Base-by-base conservation (phyloP, 2,113 vertebrate species). In the Stictonetta naevosa region DNA sequence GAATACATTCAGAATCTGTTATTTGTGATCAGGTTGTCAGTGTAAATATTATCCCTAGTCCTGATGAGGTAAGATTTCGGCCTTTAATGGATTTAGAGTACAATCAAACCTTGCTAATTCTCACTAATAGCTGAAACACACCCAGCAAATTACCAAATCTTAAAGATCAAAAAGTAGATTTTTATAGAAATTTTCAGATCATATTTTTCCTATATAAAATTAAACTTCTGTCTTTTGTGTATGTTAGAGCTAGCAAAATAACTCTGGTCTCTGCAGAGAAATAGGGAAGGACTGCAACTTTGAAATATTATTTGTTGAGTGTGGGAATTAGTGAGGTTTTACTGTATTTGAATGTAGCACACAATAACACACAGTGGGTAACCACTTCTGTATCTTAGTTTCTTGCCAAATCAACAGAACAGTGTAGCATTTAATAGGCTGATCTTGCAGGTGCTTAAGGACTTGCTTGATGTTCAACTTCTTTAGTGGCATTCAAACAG, bases 1-100 rank as follows among this genome's bases (percentile, higher is more conserved):
- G 99, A 97, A 99, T 99, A 98, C 99, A 99, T 97, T 99, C 99
- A 84, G 99, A 99, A 93, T 99, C 99, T 80, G 98, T 99, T 97
- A 98, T 99, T 97, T 99, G 98, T 91, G 99, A 99, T 97, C 99
- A 99, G 98, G 99, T 99, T 97, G 99, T 99, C 98, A 99, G 99
- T 98, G 99, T 99, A 97, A 99, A 99, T 98, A 99, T 99, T 98
- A 99, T 99, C 96, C 98, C 99, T 98, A 99, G 99, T 85, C 98
- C 99, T 88, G 99, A 99, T 93, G 99, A 99, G 99, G 99, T 99
- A 98, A 98, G 98, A 96, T 66, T 96, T 93, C 85, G 85, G 63
- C 94, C 92, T 97, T 97, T 95, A 96, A 96, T 96, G 93, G 71
- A 91, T 93, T 78, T 86, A 93, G 56, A 96, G 40, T 91, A 46